Evolutionary conservation across 2,888 invertebrate species (phyloP), one percentile per base, ranked within the genome.

Genomic region (Dicroscelio sp.): DNA sequence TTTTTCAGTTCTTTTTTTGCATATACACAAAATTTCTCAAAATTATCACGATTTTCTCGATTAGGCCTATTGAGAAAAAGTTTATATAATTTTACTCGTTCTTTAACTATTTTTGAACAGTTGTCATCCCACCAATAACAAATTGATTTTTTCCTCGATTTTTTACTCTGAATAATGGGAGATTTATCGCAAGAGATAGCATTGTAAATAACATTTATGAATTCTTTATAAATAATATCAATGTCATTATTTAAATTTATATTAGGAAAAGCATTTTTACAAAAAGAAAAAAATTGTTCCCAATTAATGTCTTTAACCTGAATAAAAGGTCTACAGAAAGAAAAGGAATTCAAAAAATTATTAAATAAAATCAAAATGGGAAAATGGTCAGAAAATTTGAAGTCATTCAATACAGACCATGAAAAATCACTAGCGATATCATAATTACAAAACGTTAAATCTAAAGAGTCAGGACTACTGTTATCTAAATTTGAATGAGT

Each of bases 241-340:
- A 48, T 38, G 20, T 73, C n/a, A 30, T 52, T 27, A 30, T 48
- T 52, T 30, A 73, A 33, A 33, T 55, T 8, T 20, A 75, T 33
- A 4, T 75, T 23, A 1, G 23, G 2, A 14, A 55, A 76, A 0
- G 4, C 1, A n/a, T 12, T 14, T 23, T 75, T 17, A 33, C 75
- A 55, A 1, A 23, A 55, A 1, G 0, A n/a, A 33, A 55, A 31
- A 27, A n/a, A 17, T 25, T 60, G 23, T 14, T 2, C 5, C 79
- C 79, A 79, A 31, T 79, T 20, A 23, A 60, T 79, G 12, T 65
- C 30, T 23, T 31, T 48, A 2, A 10, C 23, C 27, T 63, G 27
- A 1, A 79, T 65, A 65, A 20, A 79, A 8, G 79, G 79, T 48
- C 58, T 76, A 25, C 76, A 76, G 25, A 35, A 38, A 10, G 35